A percentile compares a stretch with the other conserved stretches of the same genome.
Evolutionary conservation across 2,113 vertebrate species (phyloP).

Genomic region (Nesogale talazaci): DNA sequence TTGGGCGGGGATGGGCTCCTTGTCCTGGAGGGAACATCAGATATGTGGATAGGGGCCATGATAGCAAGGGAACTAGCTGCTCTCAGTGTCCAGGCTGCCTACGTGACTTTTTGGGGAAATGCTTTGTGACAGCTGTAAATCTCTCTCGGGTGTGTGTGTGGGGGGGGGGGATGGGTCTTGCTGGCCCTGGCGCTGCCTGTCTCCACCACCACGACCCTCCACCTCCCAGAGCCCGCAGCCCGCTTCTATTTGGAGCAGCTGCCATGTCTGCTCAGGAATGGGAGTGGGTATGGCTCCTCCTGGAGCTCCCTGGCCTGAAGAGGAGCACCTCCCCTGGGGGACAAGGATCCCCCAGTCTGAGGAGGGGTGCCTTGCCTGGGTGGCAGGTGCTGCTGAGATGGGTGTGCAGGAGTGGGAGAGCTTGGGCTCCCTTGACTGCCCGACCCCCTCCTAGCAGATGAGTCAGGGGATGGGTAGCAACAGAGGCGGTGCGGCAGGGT

Average conservation of each 20-base stretch:
- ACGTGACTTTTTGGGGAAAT: constrained; percentile 74
- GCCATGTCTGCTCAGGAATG: no score
- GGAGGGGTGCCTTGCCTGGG: constrained; percentile 33
- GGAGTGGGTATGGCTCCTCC: no score
- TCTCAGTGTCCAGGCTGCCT: constrained; percentile 74
- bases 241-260: not conserved
- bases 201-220: no score
- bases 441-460: not conserved
- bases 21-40: constrained; percentile 77
- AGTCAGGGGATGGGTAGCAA: not conserved
- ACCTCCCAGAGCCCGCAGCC: constrained; percentile 51
- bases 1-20: constrained; percentile 57
- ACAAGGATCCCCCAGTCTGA: constrained; percentile 15
- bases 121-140: constrained; percentile 63
- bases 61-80: constrained; percentile 68
- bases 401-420: no score
- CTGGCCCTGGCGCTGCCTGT: constrained; percentile 62
- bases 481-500: no score
- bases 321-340: constrained; percentile 21
- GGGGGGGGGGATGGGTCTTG: constrained; percentile 59
- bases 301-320: constrained; percentile 6
- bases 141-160: constrained; percentile 37
- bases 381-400: not conserved
- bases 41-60: constrained; percentile 80
- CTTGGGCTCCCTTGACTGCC: not conserved